These are phyloP conservation scores for Nyctibius grandis DNA, from an alignment of 2,797 vertebrate genomes.

Conservation along the genomic window DNA sequence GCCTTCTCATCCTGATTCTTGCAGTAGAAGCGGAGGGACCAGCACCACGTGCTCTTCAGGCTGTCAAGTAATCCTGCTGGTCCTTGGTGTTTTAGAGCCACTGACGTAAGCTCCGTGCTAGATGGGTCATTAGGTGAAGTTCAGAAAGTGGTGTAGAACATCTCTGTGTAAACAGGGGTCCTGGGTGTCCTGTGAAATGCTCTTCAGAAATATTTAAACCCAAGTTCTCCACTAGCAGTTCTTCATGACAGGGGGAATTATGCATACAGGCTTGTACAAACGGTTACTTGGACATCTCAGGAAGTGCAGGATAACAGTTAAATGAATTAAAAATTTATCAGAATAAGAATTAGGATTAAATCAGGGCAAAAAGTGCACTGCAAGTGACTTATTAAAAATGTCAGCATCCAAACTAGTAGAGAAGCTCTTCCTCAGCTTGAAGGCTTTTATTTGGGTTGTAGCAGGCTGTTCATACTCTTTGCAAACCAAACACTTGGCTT, in stretches of 20 bases:
- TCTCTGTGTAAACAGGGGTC: background rate
- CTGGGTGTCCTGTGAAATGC: background rate
- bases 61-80: background rate
- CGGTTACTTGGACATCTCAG: background rate
- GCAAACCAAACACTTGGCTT: background rate
- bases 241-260: background rate
- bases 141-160: background rate
- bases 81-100: background rate
- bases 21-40: background rate
- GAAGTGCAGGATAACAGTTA: background rate
- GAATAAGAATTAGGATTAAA: background rate
- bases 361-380: background rate
- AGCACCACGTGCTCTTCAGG: background rate
- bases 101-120: rapidly evolving
- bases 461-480: background rate
- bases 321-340: background rate
- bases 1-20: background rate
- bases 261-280: background rate
- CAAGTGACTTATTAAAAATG: background rate
- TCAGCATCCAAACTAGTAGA: background rate
- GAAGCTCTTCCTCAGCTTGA: background rate
- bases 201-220: background rate
- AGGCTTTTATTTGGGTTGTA: background rate
- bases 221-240: background rate
- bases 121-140: background rate